A percentile compares a stretch with the other conserved stretches of the same genome.
phyloP scores from a whole-genome alignment of 2,888 invertebrate species.

The Horisme vitalbata region DNA sequence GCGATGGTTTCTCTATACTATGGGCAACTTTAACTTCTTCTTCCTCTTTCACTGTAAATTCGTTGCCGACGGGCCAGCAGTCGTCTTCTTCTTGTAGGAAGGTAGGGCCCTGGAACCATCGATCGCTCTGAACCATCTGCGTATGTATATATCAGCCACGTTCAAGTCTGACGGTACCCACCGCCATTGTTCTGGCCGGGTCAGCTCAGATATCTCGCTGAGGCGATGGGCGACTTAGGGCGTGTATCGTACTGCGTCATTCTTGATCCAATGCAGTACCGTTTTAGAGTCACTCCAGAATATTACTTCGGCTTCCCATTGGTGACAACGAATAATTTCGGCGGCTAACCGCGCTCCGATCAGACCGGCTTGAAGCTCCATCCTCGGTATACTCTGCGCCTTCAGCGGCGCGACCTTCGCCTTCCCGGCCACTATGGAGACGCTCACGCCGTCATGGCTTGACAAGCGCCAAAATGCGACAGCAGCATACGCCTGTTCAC shows the following conservation, averaged over 20 bases:
- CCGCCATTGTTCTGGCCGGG: background rate
- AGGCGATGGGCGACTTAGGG: conserved; percentile 5
- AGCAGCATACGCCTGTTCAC: background rate
- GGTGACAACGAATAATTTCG: no score
- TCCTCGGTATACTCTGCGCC: background rate
- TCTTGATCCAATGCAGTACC: conserved; percentile 1
- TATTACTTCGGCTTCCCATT: no score
- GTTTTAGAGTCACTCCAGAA: no score
- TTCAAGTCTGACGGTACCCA: background rate
- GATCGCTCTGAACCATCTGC: no score
- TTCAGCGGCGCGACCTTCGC: conserved; percentile 1
- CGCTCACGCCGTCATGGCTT: background rate
- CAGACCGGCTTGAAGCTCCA: no score
- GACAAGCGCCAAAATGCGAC: background rate
- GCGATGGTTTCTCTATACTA: no score
- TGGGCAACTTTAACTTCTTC: no score
- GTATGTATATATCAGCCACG: background rate
- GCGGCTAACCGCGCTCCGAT: no score
- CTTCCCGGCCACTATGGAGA: background rate
- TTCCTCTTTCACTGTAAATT: no score
- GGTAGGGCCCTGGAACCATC: no score
- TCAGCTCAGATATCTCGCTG: background rate
- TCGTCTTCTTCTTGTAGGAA: no score
- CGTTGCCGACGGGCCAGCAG: no score
- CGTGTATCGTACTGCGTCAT: background rate